phyloP scores from a whole-genome alignment of 2,797 vertebrate genomes.

The Lindbergichthys nudifrons region DNA sequence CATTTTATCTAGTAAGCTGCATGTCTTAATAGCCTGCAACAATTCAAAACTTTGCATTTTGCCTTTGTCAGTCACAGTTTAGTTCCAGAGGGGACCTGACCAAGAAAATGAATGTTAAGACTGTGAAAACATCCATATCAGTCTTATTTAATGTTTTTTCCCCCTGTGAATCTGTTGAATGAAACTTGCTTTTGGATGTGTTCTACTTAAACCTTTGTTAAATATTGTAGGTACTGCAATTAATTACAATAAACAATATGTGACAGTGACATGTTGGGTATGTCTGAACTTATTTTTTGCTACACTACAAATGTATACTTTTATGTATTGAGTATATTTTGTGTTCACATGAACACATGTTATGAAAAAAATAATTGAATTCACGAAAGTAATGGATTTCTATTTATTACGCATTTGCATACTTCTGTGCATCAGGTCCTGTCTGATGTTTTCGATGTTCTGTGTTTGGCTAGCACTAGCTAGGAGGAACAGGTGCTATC shows the following conservation, averaged over 20 bases:
- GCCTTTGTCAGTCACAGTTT: constrained; percentile 72
- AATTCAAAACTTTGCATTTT: constrained; percentile 74
- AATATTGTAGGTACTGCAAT: constrained; percentile 82
- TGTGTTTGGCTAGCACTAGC: not conserved
- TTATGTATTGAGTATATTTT: not conserved
- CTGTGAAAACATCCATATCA: constrained; percentile 74
- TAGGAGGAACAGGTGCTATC: no score
- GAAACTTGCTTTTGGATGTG: constrained; percentile 78
- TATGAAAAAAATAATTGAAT: not conserved
- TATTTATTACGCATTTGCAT: not conserved
- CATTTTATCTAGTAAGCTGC: constrained; percentile 71
- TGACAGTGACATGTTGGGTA: constrained; percentile 64
- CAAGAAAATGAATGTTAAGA: constrained; percentile 77
- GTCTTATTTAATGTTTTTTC: constrained; percentile 73
- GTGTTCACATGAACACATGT: not conserved
- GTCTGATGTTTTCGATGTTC: not conserved
- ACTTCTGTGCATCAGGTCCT: not conserved
- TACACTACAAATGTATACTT: not conserved
- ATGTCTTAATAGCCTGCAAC: constrained; percentile 81
- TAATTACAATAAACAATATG: constrained; percentile 77
- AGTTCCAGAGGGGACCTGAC: constrained; percentile 57
- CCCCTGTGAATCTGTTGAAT: constrained; percentile 72
- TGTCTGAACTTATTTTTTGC: constrained; percentile 34
- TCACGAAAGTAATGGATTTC: not conserved
- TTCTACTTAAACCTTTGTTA: constrained; percentile 78